Conservation (phyloP, 2,113 vertebrate species). For the Mesembrinibis cayennensis region DNA sequence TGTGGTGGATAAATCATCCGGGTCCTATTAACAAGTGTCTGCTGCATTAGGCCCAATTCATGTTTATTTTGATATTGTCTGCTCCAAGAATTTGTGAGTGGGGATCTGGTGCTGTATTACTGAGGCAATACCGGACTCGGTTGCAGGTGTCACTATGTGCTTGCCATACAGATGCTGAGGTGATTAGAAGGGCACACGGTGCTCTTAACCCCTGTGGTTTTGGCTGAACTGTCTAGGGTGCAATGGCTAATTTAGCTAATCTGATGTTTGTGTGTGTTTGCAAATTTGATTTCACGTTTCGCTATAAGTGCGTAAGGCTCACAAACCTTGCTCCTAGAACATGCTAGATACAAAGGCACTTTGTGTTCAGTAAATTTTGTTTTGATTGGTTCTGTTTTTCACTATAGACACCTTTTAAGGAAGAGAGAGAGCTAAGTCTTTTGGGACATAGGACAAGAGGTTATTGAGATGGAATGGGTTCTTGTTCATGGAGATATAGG, state of each 20-base stretch:
- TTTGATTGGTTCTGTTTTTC: background rate
- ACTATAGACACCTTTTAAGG: rapidly evolving
- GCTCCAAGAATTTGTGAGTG: background rate
- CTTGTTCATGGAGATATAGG: background rate
- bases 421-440: background rate
- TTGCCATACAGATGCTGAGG: background rate
- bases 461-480: background rate
- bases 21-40: background rate
- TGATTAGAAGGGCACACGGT: rapidly evolving
- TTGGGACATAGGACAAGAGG: background rate
- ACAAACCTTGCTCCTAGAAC: background rate
- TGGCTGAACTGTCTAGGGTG: background rate
- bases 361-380: rapidly evolving
- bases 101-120: background rate
- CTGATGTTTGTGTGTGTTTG: background rate
- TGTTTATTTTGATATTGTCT: background rate
- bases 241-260: background rate
- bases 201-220: background rate
- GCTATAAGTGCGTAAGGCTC: background rate
- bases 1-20: background rate
- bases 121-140: rapidly evolving
- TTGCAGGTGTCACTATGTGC: background rate
- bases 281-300: background rate
- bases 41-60: background rate
- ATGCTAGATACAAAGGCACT: background rate